Base-by-base conservation (phyloP, 2,888 invertebrate genomes). In the Ganaspis brasiliensis region DNA sequence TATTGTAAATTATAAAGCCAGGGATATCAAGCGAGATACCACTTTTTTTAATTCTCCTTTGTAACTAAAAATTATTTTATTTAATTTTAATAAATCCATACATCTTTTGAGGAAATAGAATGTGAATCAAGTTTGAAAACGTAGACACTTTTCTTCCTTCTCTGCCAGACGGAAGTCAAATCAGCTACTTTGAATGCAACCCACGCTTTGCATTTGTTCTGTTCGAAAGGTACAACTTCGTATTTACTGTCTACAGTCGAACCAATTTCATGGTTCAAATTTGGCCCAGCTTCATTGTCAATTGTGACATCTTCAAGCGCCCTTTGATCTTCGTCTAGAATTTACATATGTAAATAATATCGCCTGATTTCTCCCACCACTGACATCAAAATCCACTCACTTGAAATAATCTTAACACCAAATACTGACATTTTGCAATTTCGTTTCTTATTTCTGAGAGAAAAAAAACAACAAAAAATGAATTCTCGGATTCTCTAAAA, bases 141-240 rank as follows among this genome's bases (percentile, higher is more conserved):
- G n/a, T n/a, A 31, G 31, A 31, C 31, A 31, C 6, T 2, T 31
- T 31, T 31, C 31, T 31, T 2, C 49, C 57, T 21, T 10, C 45
- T 21, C 31, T 31, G 12, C n/a, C 57, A 71, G 63, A 74, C 72
- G 74, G 74, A 76, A 74, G 77, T 72, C 76, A 75, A 59, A 76
- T 76, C 76, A 40, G 19, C 63, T 40, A 40, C 63, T 63, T 63
- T 45, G 63, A 63, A 63, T 63, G 63, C 63, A 40, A 63, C 21
- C 40, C 21, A 63, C 21, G 40, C n/a, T 63, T 63, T 63, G 21
- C 63, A 45, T 63, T 63, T 63, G 63, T 63, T 63, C 63, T 63
- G 12, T 40, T 63, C 63, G 21, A 63, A n/a, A 63, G 63, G 40
- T 37, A 63, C 61, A 21, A 40, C 24, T 2, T 21, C 14, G 63